Evolutionary conservation across 2,888 invertebrate genomes (phyloP), one percentile per base, ranked within the genome.

Genomic region (Protodeltote pygarga): DNA sequence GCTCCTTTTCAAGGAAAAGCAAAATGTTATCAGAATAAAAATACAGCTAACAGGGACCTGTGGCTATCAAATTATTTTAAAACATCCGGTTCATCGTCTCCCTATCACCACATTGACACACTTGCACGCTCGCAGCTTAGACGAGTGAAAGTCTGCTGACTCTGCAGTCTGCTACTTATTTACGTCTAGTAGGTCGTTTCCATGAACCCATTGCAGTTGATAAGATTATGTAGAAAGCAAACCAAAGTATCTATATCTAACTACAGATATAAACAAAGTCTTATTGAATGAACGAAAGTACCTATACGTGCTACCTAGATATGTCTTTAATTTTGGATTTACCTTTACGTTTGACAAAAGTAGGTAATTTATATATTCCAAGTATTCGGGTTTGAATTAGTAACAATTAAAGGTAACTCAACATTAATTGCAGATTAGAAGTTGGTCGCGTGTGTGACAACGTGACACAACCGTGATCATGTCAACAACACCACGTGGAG

Each of bases 401-500:
- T 1, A 10, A 9, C 11, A 29, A 24, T 33, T 27, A 11, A 6
- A 17, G n/a, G 4, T 23, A 24, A 20, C 3, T 20, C n/a, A 20
- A 4, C 3, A 29, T 19, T 24, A 5, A 37, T 53, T 40, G 11
- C 23, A 28, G 40, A 34, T 19, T 19, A 31, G 27, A 15, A 3
- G 10, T 27, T 17, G 15, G 9, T 24, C 29, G 29, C 28, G 31
- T 49, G 34, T 39, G 21, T 27, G 27, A 14, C 38, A 51, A 47
- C 48, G 54, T 63, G 53, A 62, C 53, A 60, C 41, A 54, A 54
- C 67, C 50, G 65, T 74, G 66, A 66, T 73, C 71, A 71, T 77
- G 85, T 85, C 87, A 89, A 90, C 89, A 90, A 85, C 74, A 79
- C 82, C 89, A 91, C 90, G 89, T 90, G 91, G 85, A 81, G 75